These are phyloP conservation scores for Enteromius afrohamiltoni DNA, from an alignment of 2,797 vertebrate species.

Conservation along the genomic window DNA sequence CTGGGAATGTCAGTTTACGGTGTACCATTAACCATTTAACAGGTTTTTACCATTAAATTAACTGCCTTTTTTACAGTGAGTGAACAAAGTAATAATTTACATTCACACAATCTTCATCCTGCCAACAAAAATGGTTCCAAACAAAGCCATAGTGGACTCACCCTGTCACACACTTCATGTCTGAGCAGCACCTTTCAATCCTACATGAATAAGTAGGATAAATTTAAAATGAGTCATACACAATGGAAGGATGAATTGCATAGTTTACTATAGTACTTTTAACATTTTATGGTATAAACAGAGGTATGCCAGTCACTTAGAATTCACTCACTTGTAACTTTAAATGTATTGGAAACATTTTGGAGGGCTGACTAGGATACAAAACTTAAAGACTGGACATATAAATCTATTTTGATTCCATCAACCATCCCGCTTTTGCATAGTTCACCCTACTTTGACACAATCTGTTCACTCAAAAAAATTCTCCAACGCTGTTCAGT, in stretches of 20 bases:
- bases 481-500: no score
- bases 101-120: background rate
- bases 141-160: background rate
- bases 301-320: background rate
- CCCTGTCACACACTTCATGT: accelerated
- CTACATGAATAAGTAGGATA: background rate
- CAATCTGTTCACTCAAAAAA: background rate
- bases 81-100: background rate
- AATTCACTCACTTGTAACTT: background rate
- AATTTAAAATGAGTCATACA: background rate
- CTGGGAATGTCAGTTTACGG: no score
- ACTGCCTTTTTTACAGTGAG: no score
- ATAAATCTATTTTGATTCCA: no score
- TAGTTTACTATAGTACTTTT: background rate
- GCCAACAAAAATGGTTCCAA: background rate
- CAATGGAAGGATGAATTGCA: no score
- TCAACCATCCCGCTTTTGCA: background rate
- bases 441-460: background rate
- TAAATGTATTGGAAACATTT: background rate
- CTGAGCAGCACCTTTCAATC: background rate
- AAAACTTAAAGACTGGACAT: background rate
- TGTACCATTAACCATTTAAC: no score
- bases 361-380: background rate
- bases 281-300: background rate
- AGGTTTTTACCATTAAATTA: no score